phyloP scores from a whole-genome alignment of 1,140 invertebrate species.

The Drosophila mayri region DNA sequence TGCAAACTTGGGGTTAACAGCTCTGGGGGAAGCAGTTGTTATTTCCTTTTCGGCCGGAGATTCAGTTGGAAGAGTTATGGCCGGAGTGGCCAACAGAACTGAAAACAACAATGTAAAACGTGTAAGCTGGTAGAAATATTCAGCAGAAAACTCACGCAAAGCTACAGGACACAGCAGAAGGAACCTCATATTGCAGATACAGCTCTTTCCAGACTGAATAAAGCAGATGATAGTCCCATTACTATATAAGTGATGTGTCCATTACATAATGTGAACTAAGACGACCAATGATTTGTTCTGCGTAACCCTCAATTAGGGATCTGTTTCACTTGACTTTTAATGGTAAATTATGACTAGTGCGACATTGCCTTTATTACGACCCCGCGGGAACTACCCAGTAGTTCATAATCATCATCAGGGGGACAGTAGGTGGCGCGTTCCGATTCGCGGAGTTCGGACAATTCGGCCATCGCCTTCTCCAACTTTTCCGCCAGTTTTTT shows the following conservation, averaged over 20 bases:
- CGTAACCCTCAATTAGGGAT: slow-evolving; percentile 6
- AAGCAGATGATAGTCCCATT: neutral
- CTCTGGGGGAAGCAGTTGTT: too few relatives aligned
- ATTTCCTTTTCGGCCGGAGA: too few relatives aligned
- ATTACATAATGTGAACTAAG: slow-evolving; percentile 5
- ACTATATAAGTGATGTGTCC: neutral
- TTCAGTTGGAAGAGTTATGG: neutral
- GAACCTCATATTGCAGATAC: slow-evolving; percentile 8
- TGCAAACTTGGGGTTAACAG: too few relatives aligned
- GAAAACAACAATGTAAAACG: neutral
- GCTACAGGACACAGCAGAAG: neutral
- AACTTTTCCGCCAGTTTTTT: too few relatives aligned
- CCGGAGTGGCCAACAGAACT: neutral
- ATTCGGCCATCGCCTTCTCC: too few relatives aligned
- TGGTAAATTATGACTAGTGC: too few relatives aligned
- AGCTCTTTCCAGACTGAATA: neutral
- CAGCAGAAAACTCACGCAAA: slow-evolving; percentile 8
- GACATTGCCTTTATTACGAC: too few relatives aligned
- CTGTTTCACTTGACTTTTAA: too few relatives aligned
- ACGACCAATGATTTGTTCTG: slow-evolving; percentile 8
- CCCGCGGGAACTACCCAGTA: too few relatives aligned
- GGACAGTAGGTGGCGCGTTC: too few relatives aligned
- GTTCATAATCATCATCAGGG: too few relatives aligned
- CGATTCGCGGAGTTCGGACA: too few relatives aligned
- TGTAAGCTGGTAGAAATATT: neutral